Base-by-base conservation (phyloP, 2,797 vertebrate genomes). In the Coilia nasus region DNA sequence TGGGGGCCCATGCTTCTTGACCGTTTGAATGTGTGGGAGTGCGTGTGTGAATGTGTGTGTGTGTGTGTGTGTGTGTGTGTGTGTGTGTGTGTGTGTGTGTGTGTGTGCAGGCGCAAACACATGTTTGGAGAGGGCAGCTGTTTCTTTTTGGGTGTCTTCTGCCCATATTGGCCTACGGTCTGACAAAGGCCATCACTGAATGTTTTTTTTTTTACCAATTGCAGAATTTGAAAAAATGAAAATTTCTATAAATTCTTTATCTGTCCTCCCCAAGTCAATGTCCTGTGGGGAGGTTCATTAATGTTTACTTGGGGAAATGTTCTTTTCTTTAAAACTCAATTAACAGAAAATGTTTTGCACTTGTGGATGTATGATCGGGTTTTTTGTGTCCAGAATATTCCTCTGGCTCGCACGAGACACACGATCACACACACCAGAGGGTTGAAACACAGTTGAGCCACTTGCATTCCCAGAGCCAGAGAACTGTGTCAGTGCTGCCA, bases 401-500 rank as follows among this genome's bases (percentile, higher is more conserved):
- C 41, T 78, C 17, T 41, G 71, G 31, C 28, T 31, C 12, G 17
- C 25, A 71, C 64, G 6, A 71, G 25, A 31, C 64, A 15, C 25
- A 71, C 64, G 28, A 7, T 28, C 25, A 28, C 14, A 5, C 15
- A 41, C 71, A 7, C 71, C 17, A 19, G 17, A 41, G 64, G 11
- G 19, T 6, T 15, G 28, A 71, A 71, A 78, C 17, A 21, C 35
- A 54, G 31, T 75, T 75, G 67, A 75, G 14, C 12, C 31, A 0
- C 67, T 44, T 78, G 17, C 71, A 44, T 35, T 44, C 17, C 2
- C 7, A 78, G 31, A 35, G 82, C 21, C 81, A 54, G 19, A 87
- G 90, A 82, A 86, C 2, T 85, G 84, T 81, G 89, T 46, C 19
- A 28, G 87, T 91, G 90, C 92, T 95, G 92, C 95, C 94, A 89